Evolutionary conservation across 2,888 invertebrate genomes (phyloP), one percentile per base, ranked within the genome.

Genomic region (Lampropteryx suffumata): DNA sequence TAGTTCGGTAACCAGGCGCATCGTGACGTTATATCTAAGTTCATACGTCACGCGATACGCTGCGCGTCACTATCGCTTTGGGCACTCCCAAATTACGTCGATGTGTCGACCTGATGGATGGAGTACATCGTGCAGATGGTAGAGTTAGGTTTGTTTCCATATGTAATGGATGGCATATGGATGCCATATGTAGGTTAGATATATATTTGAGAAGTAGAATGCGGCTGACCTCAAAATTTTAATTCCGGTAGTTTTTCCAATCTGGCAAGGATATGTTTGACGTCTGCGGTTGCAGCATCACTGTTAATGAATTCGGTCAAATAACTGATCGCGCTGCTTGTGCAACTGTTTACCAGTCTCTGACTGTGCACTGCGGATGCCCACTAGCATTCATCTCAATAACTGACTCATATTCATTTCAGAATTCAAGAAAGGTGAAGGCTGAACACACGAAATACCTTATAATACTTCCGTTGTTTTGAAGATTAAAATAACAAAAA

Each of bases 391-490:
- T 24, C 12, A 13, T 40, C 27, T 34, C 34, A 11, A 33, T 6
- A 3, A 24, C 13, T 51, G 51, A 51, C 41, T 51, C 50, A 51
- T 13, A 7, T 17, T 9, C 26, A 40, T 50, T 27, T 39, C 44
- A 11, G 34, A 30, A 45, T 29, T 39, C 26, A 44, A 30, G 39
- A 40, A n/a, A 17, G 17, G 17, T 4, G 4, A 17, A 17, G 17
- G 17, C n/a, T n/a, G n/a, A n/a, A n/a, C n/a, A n/a, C n/a, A n/a
- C n/a, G n/a, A n/a, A n/a, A 17, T 4, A 17, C 4, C 4, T 17
- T 4, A 17, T 17, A 17, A 17, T n/a, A 17, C 4, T 17, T n/a
- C 30, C 12, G 6, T 11, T 30, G 28, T 10, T 5, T 29, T n/a
- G 28, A 28, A 28, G 9, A 2, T n/a, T n/a, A 28, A 9, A 28